phyloP scores from a whole-genome alignment of 2,888 invertebrate species.

The Trissolcus brochymenae region DNA sequence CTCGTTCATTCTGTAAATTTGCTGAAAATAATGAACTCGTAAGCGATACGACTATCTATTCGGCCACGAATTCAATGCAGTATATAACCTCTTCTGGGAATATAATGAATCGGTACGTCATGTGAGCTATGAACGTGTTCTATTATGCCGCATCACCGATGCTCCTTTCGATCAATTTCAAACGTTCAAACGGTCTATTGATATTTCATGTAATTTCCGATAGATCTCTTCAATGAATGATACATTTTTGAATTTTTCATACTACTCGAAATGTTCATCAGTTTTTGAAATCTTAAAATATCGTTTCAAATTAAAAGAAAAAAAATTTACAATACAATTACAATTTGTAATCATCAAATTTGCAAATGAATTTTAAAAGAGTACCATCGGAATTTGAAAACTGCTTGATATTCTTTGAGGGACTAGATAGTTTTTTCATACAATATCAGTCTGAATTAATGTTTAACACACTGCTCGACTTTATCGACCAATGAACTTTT shows the following conservation, averaged over 20 bases:
- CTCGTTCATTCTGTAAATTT: constrained; percentile 20
- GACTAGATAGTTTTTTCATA: constrained; percentile 19
- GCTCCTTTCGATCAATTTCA: constrained; percentile 31
- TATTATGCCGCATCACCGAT: constrained; percentile 22
- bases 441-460: constrained; percentile 7
- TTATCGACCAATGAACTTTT: constrained; percentile 42
- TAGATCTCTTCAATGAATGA: constrained; percentile 1
- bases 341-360: too few relatives aligned
- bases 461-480: constrained; percentile 31
- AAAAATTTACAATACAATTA: too few relatives aligned
- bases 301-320: too few relatives aligned
- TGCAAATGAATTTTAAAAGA: too few relatives aligned
- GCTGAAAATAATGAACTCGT: constrained; percentile 34
- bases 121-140: constrained; percentile 25
- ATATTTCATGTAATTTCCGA: constrained; percentile 30
- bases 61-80: constrained; percentile 35
- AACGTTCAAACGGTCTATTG: constrained; percentile 33
- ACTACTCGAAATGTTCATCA: too few relatives aligned
- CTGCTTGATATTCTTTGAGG: neutral
- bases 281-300: too few relatives aligned
- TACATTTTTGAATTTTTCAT: neutral
- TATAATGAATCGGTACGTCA: constrained; percentile 41
- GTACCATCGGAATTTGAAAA: too few relatives aligned
- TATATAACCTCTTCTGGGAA: constrained; percentile 21
- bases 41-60: constrained; percentile 24